These are phyloP conservation scores for Equus quagga DNA, from an alignment of 2,113 vertebrate genomes.

Conservation along the genomic window DNA sequence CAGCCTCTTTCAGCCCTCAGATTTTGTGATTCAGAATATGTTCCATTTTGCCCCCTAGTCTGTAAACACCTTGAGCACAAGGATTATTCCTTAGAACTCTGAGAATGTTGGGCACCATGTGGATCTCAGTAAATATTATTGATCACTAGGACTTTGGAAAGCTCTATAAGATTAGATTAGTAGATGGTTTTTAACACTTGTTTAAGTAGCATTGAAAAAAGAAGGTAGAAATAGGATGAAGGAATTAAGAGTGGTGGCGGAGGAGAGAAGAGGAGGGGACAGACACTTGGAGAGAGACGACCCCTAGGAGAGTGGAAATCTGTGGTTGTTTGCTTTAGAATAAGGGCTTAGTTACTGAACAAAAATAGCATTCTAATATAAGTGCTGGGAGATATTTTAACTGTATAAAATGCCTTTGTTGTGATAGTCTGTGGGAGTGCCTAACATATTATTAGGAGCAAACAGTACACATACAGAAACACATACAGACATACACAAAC, in stretches of 20 bases:
- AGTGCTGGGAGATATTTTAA: not conserved
- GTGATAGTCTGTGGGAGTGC: not conserved
- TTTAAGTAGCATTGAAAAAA: not conserved
- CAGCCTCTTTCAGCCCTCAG: not conserved
- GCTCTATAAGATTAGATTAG: not conserved
- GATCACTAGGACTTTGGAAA: not conserved
- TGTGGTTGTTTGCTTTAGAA: not conserved
- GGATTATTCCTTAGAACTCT: not conserved
- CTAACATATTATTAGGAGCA: not conserved
- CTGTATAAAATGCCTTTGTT: not conserved
- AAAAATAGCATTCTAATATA: not conserved
- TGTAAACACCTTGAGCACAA: not conserved
- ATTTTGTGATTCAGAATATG: not conserved
- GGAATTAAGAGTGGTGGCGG: not conserved
- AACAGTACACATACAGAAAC: not conserved
- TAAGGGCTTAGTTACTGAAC: not conserved
- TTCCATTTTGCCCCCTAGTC: not conserved
- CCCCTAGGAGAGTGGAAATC: not conserved
- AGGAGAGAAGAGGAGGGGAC: not conserved
- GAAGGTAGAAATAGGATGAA: not conserved
- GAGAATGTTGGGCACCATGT: not conserved
- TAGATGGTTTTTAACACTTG: not conserved
- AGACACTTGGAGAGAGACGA: not conserved
- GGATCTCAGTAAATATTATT: not conserved
- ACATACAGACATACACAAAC: not conserved